phyloP scores from a whole-genome alignment of 1,140 invertebrate genomes.

The Lepidurus arcticus region DNA sequence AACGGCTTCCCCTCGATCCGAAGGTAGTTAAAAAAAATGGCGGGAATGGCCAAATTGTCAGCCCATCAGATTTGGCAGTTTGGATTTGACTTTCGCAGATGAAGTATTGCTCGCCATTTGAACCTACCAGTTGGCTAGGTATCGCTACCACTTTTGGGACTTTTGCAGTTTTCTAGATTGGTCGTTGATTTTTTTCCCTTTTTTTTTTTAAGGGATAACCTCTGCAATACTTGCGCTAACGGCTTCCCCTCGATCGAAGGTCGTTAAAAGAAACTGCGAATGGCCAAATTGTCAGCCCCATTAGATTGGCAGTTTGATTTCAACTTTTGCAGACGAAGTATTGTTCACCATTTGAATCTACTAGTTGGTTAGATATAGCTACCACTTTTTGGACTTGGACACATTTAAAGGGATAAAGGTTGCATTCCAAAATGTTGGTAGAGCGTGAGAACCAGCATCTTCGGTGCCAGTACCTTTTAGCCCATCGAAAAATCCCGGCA shows the following conservation, averaged over 20 bases:
- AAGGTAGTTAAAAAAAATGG: not conserved
- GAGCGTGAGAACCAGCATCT: slow-evolving; percentile 8
- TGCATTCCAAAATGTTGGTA: not conserved
- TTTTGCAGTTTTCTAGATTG: too few relatives aligned
- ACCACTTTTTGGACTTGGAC: not conserved
- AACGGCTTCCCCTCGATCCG: not conserved
- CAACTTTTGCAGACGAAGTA: too few relatives aligned
- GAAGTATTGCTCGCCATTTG: too few relatives aligned
- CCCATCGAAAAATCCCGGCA: not conserved
- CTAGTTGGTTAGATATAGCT: not conserved
- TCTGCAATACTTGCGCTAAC: not conserved
- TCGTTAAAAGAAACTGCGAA: not conserved
- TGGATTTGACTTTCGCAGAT: too few relatives aligned
- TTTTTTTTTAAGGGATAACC: too few relatives aligned
- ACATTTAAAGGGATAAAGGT: not conserved
- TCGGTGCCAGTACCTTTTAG: not conserved
- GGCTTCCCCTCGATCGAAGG: not conserved
- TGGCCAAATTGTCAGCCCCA: not conserved
- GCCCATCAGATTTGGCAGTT: not conserved
- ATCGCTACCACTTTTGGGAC: too few relatives aligned
- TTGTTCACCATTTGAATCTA: not conserved
- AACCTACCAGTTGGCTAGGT: too few relatives aligned
- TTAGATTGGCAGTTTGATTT: too few relatives aligned
- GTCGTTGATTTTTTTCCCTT: too few relatives aligned
- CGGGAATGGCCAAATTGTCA: too few relatives aligned